Evolutionary conservation across 2,113 vertebrate species (phyloP), one percentile per base, ranked within the genome.

Genomic region (Xiphophorus couchianus): DNA sequence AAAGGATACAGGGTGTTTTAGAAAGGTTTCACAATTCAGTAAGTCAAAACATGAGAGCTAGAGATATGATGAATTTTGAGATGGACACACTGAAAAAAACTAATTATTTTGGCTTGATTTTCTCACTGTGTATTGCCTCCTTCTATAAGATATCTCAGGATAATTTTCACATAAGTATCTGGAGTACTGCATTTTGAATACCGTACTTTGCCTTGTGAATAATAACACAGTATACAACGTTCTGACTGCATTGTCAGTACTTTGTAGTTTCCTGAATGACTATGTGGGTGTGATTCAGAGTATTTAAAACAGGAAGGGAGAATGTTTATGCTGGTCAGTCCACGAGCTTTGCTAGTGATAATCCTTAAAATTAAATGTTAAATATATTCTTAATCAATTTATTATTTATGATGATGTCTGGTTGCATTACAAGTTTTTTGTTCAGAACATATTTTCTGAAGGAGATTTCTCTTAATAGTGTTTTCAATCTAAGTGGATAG

Each of bases 81-180:
- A 60, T 31, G 9, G 9, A 27, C 73, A 17, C 28, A 4, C 31
- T 54, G 51, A 62, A 62, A 78, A 28, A 76, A 15, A 14, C 62
- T 11, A 29, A 77, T n/a, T 25, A 4, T 17, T 66, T 3, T 13
- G 22, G 44, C 6, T 69, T 66, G 28, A 78, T 87, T 91, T 92
- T 88, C 87, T 89, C 67, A 30, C 87, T 88, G 3, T 91, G 84
- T 86, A 84, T 33, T n/a, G 51, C 39, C 27, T 54, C 3, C 3
- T 62, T 80, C 44, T 87, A 66, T 19, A 12, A 30, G 79, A 58
- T 62, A 69, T 60, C 71, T 84, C 44, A 77, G 61, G 76, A 68
- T 70, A n/a, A 80, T 71, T 63, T 54, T 22, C 22, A 71, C 10
- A 67, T 42, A 39, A 61, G 42, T 62, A 63, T 74, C 67, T 37